Evolutionary conservation across 2,888 invertebrate genomes (phyloP).

Genomic region (Ischnus inquisitorius): DNA sequence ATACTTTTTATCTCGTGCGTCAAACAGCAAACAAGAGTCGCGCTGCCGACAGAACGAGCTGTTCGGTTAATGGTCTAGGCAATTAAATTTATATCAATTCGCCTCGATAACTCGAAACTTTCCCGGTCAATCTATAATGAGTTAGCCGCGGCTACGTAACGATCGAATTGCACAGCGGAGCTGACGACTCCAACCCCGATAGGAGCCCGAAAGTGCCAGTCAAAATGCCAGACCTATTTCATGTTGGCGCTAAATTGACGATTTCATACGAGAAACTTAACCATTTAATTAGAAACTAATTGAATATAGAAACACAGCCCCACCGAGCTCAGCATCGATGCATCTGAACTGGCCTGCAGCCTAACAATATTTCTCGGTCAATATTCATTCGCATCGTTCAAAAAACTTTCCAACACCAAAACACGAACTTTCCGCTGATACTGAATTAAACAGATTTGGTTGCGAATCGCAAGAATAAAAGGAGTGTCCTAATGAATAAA

Average conservation of each 20-base stretch:
- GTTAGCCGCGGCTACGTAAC: no score
- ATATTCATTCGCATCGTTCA: background rate
- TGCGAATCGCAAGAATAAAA: background rate
- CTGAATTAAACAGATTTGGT: background rate
- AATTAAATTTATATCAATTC: background rate
- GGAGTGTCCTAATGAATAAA: background rate
- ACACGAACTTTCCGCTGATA: background rate
- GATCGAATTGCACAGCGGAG: no score
- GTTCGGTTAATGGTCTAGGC: background rate
- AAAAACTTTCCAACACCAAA: background rate
- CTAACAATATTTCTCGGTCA: no score
- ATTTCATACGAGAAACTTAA: no score
- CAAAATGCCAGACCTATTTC: no score
- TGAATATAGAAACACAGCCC: no score
- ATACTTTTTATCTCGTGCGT: slow-evolving; percentile 34
- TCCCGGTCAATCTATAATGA: background rate
- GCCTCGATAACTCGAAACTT: background rate
- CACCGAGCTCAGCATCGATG: no score
- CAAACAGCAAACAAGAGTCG: slow-evolving; percentile 14
- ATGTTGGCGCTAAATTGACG: no score
- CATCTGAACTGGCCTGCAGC: no score
- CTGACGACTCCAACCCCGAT: no score
- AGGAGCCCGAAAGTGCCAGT: no score
- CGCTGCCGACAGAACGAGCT: background rate
- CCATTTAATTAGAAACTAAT: no score